Conservation (phyloP, 2,888 invertebrate species). For the Amphipyra berbera region DNA sequence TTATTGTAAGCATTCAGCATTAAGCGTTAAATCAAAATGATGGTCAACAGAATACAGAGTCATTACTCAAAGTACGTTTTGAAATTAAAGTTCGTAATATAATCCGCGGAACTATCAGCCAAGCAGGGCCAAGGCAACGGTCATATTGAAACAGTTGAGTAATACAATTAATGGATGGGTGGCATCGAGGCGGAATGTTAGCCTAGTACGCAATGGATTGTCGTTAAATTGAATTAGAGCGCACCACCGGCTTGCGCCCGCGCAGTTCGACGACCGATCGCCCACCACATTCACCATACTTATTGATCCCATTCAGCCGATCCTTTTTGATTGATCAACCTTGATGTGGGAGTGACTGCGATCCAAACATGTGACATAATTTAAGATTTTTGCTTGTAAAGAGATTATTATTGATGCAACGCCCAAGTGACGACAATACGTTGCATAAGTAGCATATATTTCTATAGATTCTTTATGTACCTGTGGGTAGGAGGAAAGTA, state of each 20-base stretch:
- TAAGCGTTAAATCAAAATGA: conserved; percentile 69
- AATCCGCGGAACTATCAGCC: conserved; percentile 43
- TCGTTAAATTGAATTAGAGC: conserved; percentile 88
- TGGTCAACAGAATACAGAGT: conserved; percentile 62
- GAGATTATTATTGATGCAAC: conserved; percentile 58
- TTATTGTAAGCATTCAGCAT: conserved; percentile 59
- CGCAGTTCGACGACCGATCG: conserved; percentile 89
- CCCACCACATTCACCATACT: conserved; percentile 83
- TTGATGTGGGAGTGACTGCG: conserved; percentile 80
- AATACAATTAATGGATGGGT: conserved; percentile 66
- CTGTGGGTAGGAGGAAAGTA: conserved; percentile 69
- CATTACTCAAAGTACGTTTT: conserved; percentile 64
- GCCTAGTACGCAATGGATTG: conserved; percentile 79
- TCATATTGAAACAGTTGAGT: conserved; percentile 71
- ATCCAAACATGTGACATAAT: conserved; percentile 64
- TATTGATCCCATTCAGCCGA: conserved; percentile 86
- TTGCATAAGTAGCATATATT: conserved; percentile 49
- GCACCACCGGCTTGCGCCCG: conserved; percentile 84
- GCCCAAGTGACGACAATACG: conserved; percentile 49
- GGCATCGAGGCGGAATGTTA: conserved; percentile 73
- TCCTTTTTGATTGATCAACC: conserved; percentile 86
- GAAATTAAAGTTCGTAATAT: conserved; percentile 69
- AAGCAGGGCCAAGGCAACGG: conserved; percentile 61
- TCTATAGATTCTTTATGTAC: conserved; percentile 59
- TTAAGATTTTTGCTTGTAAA: conserved; percentile 55